Percentiles rank a stretch among this genome's conserved stretches.
These are phyloP conservation scores for Epinephelus coioides DNA, from an alignment of 2,797 vertebrate genomes.

Conservation along the genomic window DNA sequence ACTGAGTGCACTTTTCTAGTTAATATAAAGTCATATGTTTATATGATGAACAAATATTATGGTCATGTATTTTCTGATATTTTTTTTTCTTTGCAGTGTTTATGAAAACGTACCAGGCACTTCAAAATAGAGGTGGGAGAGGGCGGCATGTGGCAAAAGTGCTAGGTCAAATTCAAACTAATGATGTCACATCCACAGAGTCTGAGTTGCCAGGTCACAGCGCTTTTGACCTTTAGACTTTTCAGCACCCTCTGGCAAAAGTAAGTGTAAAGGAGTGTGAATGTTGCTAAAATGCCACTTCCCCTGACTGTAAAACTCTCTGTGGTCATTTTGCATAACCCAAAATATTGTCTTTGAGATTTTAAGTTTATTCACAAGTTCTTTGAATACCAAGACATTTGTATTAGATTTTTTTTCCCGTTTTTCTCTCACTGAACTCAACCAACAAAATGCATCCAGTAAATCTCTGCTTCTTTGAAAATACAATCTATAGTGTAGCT, in stretches of 20 bases:
- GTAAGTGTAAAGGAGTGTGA: conserved; percentile 16
- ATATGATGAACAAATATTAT: no score
- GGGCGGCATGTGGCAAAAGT: not conserved
- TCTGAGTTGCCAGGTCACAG: not conserved
- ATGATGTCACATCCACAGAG: conserved; percentile 15
- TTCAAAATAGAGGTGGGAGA: not conserved
- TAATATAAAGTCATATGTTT: no score
- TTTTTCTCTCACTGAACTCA: not conserved
- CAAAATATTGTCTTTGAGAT: not conserved
- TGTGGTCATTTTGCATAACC: not conserved
- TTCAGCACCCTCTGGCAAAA: not conserved
- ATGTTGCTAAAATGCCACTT: conserved; percentile 10
- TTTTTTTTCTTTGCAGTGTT: not conserved
- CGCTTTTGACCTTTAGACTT: conserved; percentile 24
- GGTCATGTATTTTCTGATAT: not conserved
- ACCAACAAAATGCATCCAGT: not conserved
- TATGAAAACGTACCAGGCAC: not conserved
- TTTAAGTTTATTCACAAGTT: not conserved
- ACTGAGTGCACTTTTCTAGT: no score
- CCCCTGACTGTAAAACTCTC: not conserved
- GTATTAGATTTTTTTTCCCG: not conserved
- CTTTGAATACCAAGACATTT: not conserved
- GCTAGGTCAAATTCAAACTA: not conserved
- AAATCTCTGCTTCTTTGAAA: not conserved
- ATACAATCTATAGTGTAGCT: not conserved